Percentiles rank a stretch among this genome's conserved stretches.
phyloP scores from a whole-genome alignment of 2,888 invertebrate genomes.

The Drosophila falleni region DNA sequence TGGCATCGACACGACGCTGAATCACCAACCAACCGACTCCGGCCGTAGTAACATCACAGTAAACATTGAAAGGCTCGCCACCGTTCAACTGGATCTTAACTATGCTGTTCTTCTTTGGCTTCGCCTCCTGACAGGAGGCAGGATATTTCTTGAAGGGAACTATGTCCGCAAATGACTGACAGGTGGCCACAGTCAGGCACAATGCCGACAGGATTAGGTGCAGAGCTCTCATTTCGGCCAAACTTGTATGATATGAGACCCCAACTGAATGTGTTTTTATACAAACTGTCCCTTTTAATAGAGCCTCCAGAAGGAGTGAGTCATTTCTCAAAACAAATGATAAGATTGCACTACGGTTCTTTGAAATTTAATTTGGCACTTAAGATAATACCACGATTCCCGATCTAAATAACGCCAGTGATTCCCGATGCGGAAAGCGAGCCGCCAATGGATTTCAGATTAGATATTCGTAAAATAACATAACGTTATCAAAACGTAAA shows the following conservation, averaged over 20 bases:
- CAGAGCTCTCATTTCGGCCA: conserved; percentile 22
- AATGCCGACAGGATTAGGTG: conserved; percentile 19
- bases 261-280: conserved; percentile 21
- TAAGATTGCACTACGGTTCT: conserved; percentile 37
- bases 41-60: conserved; percentile 85
- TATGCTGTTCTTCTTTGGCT: conserved; percentile 51
- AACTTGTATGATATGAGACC: not conserved
- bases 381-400: conserved; percentile 1
- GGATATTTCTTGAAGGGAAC: conserved; percentile 40
- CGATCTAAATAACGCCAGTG: not conserved
- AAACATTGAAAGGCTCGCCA: conserved; percentile 87
- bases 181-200: conserved; percentile 20
- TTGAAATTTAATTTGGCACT: conserved; percentile 19
- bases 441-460: conserved; percentile 16
- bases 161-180: conserved; percentile 14
- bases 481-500: conserved; percentile 3
- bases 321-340: conserved; percentile 23
- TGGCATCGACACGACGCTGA: conserved; percentile 89
- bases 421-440: conserved; percentile 10
- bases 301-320: not conserved
- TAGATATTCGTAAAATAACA: conserved; percentile 17
- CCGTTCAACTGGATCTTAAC: conserved; percentile 44
- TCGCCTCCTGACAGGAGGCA: conserved; percentile 38
- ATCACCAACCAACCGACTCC: conserved; percentile 90
- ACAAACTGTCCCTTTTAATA: conserved; percentile 20